Conservation (phyloP, 2,888 invertebrate genomes). For the Ophraella communa region DNA sequence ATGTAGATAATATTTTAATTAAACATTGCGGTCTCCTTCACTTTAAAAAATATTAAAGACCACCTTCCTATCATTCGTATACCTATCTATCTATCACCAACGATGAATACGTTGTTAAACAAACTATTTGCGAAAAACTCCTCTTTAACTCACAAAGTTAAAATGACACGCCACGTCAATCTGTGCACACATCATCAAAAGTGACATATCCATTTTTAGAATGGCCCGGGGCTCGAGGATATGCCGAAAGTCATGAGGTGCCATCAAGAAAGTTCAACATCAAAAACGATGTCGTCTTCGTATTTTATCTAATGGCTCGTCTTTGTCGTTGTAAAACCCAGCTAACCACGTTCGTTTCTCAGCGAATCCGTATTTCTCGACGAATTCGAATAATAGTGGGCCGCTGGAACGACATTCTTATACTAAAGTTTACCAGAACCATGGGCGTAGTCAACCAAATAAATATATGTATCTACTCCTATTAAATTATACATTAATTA, state of each 20-base stretch:
- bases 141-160: neutral
- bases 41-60: too few relatives aligned
- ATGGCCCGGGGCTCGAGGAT: slow-evolving; percentile 49
- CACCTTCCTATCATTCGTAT: too few relatives aligned
- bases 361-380: neutral
- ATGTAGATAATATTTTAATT: too few relatives aligned
- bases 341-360: slow-evolving; percentile 39
- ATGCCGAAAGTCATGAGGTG: slow-evolving; percentile 56
- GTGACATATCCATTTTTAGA: slow-evolving; percentile 12
- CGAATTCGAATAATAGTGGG: neutral
- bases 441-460: neutral
- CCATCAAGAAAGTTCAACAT: slow-evolving; percentile 56
- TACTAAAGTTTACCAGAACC: slow-evolving; percentile 3
- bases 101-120: neutral
- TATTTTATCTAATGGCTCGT: slow-evolving; percentile 54
- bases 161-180: neutral
- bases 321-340: slow-evolving; percentile 51
- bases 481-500: too few relatives aligned
- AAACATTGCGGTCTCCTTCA: too few relatives aligned
- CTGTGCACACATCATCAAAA: slow-evolving; percentile 7
- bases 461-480: too few relatives aligned
- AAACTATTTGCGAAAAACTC: neutral
- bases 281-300: slow-evolving; percentile 45
- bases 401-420: slow-evolving; percentile 3
- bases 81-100: neutral